These are phyloP conservation scores for Trypoxylon attenuatum DNA, from an alignment of 2,888 invertebrate genomes.

Conservation along the genomic window DNA sequence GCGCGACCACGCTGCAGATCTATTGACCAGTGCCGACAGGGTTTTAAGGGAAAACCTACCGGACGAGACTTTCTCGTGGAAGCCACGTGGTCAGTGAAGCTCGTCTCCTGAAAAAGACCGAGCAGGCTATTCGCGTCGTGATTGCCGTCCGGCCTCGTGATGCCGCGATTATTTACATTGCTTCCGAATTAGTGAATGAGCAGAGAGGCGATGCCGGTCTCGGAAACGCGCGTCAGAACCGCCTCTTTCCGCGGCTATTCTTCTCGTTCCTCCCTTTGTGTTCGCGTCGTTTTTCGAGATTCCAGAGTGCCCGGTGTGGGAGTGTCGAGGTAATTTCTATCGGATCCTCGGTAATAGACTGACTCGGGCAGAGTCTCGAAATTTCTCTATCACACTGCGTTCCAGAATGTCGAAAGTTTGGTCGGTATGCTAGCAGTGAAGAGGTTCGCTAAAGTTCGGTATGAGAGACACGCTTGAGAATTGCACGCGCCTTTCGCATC, in stretches of 20 bases:
- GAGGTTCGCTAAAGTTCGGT: neutral
- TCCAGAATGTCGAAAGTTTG: neutral
- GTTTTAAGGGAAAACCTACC: neutral
- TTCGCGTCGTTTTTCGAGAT: constrained; percentile 17
- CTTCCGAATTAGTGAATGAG: constrained; percentile 68
- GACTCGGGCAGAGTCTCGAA: too few relatives aligned
- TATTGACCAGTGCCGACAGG: constrained; percentile 42
- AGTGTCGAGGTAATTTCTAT: too few relatives aligned
- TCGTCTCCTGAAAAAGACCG: constrained; percentile 67
- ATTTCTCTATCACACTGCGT: too few relatives aligned
- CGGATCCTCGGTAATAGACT: too few relatives aligned
- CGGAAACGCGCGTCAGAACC: constrained; percentile 43
- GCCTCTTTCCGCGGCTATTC: constrained; percentile 44
- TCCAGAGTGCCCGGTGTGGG: constrained; percentile 3
- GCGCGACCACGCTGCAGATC: constrained; percentile 37
- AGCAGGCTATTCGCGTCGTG: constrained; percentile 51
- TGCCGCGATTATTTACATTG: constrained; percentile 62
- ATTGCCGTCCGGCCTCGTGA: constrained; percentile 52
- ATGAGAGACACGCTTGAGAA: neutral
- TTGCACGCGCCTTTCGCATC: neutral
- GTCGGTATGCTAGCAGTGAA: neutral
- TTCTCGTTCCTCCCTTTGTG: constrained; percentile 10
- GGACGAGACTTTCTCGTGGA: constrained; percentile 61
- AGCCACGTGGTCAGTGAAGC: constrained; percentile 70
- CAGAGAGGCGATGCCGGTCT: constrained; percentile 24